Percentiles rank a stretch among this genome's conserved stretches.
phyloP scores from a whole-genome alignment of 2,888 invertebrate genomes.

The Megaustenia siamemsis region DNA sequence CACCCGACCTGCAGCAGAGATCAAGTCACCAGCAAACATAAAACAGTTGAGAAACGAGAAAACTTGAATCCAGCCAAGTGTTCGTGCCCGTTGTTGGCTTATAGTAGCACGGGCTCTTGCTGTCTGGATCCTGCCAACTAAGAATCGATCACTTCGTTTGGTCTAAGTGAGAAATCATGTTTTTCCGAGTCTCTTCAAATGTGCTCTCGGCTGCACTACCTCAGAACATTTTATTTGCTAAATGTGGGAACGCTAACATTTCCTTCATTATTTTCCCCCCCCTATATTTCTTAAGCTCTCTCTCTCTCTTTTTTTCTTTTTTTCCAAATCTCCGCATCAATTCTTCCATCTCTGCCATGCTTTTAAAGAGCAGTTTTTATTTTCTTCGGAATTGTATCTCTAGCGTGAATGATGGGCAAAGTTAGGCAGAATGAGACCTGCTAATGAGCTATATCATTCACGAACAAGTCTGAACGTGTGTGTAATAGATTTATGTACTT shows the following conservation, averaged over 20 bases:
- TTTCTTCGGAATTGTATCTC: no score
- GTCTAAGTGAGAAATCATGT: slow-evolving; percentile 51
- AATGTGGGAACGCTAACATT: neutral
- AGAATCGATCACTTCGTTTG: slow-evolving; percentile 21
- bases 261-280: neutral
- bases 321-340: neutral
- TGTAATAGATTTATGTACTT: no score
- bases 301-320: neutral
- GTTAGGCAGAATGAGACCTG: no score
- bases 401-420: no score
- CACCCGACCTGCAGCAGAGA: no score
- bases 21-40: no score
- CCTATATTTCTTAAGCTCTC: neutral
- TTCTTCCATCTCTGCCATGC: no score
- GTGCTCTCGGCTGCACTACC: slow-evolving; percentile 13
- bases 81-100: neutral
- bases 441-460: no score
- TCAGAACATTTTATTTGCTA: slow-evolving; percentile 8
- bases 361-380: no score
- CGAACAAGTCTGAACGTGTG: no score
- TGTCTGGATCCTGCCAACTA: neutral
- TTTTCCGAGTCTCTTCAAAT: slow-evolving; percentile 16
- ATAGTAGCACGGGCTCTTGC: neutral
- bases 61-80: neutral
- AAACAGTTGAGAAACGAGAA: no score